phyloP scores from a whole-genome alignment of 2,113 vertebrate species.

The Podilymbus podiceps region DNA sequence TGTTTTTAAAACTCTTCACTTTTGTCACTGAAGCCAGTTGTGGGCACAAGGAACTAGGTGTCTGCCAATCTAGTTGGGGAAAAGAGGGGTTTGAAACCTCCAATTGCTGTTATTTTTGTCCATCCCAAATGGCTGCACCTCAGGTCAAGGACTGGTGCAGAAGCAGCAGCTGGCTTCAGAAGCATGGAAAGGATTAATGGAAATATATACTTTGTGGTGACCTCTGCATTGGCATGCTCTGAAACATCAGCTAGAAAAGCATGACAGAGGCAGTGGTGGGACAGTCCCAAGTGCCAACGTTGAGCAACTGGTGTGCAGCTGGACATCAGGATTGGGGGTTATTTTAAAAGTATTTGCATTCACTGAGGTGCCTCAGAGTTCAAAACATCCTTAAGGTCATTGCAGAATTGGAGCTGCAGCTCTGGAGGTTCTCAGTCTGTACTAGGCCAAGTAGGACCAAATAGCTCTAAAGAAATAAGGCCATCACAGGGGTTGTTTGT shows the following conservation, averaged over 20 bases:
- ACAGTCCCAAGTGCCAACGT: rapidly evolving
- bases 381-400: neutral
- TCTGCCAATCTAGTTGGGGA: neutral
- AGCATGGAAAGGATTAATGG: neutral
- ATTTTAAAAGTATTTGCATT: neutral
- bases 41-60: neutral
- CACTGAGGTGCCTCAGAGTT: neutral
- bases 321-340: neutral
- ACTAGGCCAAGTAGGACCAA: no score
- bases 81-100: neutral
- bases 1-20: neutral
- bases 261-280: neutral
- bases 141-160: neutral
- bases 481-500: neutral
- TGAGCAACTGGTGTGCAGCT: neutral
- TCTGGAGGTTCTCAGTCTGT: neutral
- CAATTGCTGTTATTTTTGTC: neutral
- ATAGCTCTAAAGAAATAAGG: neutral
- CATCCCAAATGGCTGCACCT: neutral
- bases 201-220: neutral
- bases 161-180: neutral
- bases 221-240: neutral
- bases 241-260: neutral
- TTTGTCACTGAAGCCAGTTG: neutral
- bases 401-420: neutral